Evolutionary conservation across 2,113 vertebrate species (phyloP).

Genomic region (Tychaedon coryphoeus): DNA sequence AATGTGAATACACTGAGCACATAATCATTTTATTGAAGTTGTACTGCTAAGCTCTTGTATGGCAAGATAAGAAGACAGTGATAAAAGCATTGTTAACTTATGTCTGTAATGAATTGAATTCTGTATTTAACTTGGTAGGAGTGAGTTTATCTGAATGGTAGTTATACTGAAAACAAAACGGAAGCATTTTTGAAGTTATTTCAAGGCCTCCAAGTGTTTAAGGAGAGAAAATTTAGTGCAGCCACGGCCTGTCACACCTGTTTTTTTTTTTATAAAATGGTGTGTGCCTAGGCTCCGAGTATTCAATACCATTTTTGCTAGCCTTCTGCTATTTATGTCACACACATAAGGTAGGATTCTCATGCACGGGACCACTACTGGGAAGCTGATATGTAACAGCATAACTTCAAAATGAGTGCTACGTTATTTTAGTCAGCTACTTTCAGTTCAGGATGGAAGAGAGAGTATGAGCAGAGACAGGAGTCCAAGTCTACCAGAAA

Average conservation of each 20-base stretch:
- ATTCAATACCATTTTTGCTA: background rate
- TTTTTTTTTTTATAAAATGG: background rate
- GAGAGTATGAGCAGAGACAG: background rate
- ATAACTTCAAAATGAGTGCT: background rate
- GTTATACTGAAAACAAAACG: background rate
- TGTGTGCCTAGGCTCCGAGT: background rate
- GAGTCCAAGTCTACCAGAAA: background rate
- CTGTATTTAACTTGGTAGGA: background rate
- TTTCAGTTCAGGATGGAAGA: background rate
- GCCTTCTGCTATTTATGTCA: background rate
- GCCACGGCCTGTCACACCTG: background rate
- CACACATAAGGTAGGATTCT: background rate
- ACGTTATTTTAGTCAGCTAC: background rate
- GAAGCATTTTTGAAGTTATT: background rate
- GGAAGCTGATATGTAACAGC: background rate
- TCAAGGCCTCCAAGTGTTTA: background rate
- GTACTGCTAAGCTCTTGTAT: background rate
- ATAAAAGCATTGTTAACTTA: background rate
- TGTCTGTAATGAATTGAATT: background rate
- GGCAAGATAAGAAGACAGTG: background rate
- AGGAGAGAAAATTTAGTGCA: background rate
- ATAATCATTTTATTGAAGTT: background rate
- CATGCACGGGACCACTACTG: accelerated
- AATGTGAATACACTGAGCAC: background rate
- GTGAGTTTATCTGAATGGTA: background rate